Conservation (phyloP, 2,888 invertebrate genomes). For the Muscina levida region DNA sequence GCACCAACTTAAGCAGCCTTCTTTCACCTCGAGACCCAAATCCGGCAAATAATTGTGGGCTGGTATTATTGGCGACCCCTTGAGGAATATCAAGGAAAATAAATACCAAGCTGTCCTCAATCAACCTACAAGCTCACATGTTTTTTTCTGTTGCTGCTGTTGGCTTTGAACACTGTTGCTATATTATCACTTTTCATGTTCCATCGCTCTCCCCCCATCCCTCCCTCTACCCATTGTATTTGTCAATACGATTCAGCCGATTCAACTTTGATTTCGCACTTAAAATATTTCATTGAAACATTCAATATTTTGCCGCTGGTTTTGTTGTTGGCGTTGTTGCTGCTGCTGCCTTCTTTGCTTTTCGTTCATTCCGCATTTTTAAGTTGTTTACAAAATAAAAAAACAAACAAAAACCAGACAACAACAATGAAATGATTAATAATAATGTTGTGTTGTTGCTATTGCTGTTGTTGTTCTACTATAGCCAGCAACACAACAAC, state of each 20-base stretch:
- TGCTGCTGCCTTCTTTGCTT: conserved; percentile 9
- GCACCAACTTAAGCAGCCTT: too few species aligned
- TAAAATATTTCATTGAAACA: conserved; percentile 60
- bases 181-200: not conserved
- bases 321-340: conserved; percentile 13
- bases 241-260: not conserved
- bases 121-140: too few species aligned
- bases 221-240: not conserved
- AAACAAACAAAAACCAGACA: conserved; percentile 57
- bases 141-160: not conserved
- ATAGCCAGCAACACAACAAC: not conserved
- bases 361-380: conserved; percentile 54
- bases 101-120: not conserved
- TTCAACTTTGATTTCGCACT: conserved; percentile 38
- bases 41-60: too few species aligned
- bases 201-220: not conserved
- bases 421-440: conserved; percentile 54
- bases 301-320: conserved; percentile 14
- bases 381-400: conserved; percentile 64
- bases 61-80: too few species aligned
- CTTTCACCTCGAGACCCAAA: too few species aligned
- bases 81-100: too few species aligned
- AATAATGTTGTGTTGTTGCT: conserved; percentile 23
- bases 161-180: too few species aligned
- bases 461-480: conserved; percentile 8